Percentiles rank a stretch among this genome's conserved stretches.
phyloP scores from a whole-genome alignment of 2,888 invertebrate genomes.

The Cheilosia variabilis region DNA sequence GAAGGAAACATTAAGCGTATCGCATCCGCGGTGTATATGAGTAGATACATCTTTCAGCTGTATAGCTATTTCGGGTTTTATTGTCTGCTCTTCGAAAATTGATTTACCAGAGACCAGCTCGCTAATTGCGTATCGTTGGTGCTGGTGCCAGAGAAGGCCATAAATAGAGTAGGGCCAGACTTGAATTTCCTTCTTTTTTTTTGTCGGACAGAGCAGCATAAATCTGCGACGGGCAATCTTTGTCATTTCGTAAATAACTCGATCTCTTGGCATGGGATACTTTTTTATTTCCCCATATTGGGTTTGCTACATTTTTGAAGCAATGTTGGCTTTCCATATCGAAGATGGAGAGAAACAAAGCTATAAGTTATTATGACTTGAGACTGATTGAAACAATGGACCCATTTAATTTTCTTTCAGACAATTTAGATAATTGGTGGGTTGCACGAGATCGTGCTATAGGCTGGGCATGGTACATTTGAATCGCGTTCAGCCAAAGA shows the following conservation, averaged over 20 bases:
- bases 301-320: constrained; percentile 42
- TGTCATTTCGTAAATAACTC: constrained; percentile 46
- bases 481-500: too few relatives aligned
- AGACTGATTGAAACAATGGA: too few relatives aligned
- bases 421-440: too few relatives aligned
- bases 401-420: too few relatives aligned
- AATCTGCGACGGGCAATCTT: constrained; percentile 35
- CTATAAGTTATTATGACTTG: too few relatives aligned
- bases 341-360: background rate
- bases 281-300: constrained; percentile 34
- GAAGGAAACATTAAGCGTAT: constrained; percentile 28
- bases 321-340: constrained; percentile 34
- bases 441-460: too few relatives aligned
- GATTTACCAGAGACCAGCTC: constrained; percentile 58
- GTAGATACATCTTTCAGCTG: constrained; percentile 1
- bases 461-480: too few relatives aligned
- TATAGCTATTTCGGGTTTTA: constrained; percentile 45
- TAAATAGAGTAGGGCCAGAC: constrained; percentile 47
- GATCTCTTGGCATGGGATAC: constrained; percentile 61
- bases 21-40: constrained; percentile 22
- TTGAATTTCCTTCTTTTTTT: constrained; percentile 29
- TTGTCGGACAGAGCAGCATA: constrained; percentile 30
- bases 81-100: constrained; percentile 63
- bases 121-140: constrained; percentile 50
- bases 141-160: constrained; percentile 4